Evolutionary conservation across 2,113 vertebrate genomes (phyloP), one percentile per base, ranked within the genome.

Genomic region (Bujurquina vittata): DNA sequence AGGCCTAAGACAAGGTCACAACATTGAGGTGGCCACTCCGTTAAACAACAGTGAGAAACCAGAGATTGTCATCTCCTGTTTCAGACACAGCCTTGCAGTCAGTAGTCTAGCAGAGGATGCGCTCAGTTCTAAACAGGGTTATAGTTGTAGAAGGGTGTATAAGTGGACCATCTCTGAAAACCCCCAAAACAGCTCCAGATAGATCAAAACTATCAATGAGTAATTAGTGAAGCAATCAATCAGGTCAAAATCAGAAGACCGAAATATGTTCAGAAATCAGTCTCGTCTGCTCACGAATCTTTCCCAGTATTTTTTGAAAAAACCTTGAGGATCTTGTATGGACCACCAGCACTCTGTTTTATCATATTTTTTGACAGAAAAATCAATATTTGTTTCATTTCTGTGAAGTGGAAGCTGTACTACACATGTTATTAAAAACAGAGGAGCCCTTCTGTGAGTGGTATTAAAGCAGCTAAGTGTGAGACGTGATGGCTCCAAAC

Each of bases 1-100:
- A 94, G 92, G 86, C 90, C 92, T 72, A 61, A 81, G 88, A 90
- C 93, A 95, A 94, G 93, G 94, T 95, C 91, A 90, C 56, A 75
- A 31, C 62, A 18, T 10, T 12, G 84, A 90, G 87, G 84, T 91
- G 93, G 93, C 89, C 76, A 69, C 29, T 77, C 78, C 60, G 74
- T 20, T 40, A 67, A 88, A 83, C 81, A 74, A 81, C 61, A 65
- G 22, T 26, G 60, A 88, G 87, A 85, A 88, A 91, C 83, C 72
- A 46, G 80, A 81, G 89, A 81, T 35, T 80, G 80, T 80, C 75
- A 59, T 91, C 85, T 90, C 79, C 57, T n/a, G 31, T 93, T 91
- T 88, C 87, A 89, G 83, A 49, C 35, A 46, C 43, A 43, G 75
- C 80, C 75, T 65, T 58, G 26, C 18, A 14, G 57, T 79, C 62